phyloP scores from a whole-genome alignment of 2,888 invertebrate species.

The Drosophila diplacantha region DNA sequence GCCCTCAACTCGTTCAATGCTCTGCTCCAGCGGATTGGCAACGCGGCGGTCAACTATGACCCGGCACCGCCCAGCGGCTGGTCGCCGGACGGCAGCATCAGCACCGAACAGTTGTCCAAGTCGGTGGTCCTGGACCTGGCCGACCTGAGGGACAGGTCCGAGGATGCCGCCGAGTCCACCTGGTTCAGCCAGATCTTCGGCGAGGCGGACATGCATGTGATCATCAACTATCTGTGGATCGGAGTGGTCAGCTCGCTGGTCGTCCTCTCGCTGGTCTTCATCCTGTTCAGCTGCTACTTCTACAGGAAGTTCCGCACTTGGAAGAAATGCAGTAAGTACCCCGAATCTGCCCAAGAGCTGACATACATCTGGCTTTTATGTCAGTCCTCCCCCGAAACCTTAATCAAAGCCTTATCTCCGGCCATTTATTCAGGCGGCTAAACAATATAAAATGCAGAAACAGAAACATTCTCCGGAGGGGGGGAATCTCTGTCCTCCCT shows the following conservation, averaged over 20 bases:
- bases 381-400: slow-evolving; percentile 28
- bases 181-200: slow-evolving; percentile 71
- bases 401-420: slow-evolving; percentile 58
- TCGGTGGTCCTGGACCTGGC: slow-evolving; percentile 76
- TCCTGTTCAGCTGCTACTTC: slow-evolving; percentile 77
- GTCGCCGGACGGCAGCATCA: slow-evolving; percentile 61
- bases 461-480: slow-evolving; percentile 7
- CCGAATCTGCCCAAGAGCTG: background rate
- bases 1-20: slow-evolving; percentile 76
- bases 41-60: slow-evolving; percentile 45
- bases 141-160: slow-evolving; percentile 60
- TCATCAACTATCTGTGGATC: slow-evolving; percentile 77
- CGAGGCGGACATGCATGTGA: slow-evolving; percentile 75
- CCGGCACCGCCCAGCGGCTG: slow-evolving; percentile 38
- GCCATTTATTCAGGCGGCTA: slow-evolving; percentile 61
- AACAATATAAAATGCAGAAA: slow-evolving; percentile 67
- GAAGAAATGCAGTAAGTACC: slow-evolving; percentile 78
- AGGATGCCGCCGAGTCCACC: slow-evolving; percentile 20
- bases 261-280: slow-evolving; percentile 75
- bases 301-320: slow-evolving; percentile 77
- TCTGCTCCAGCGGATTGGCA: slow-evolving; percentile 72
- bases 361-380: slow-evolving; percentile 29
- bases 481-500: background rate
- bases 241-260: slow-evolving; percentile 76
- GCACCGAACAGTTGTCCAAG: slow-evolving; percentile 75